phyloP scores from a whole-genome alignment of 2,888 invertebrate species.

The Pherbina coryleti region DNA sequence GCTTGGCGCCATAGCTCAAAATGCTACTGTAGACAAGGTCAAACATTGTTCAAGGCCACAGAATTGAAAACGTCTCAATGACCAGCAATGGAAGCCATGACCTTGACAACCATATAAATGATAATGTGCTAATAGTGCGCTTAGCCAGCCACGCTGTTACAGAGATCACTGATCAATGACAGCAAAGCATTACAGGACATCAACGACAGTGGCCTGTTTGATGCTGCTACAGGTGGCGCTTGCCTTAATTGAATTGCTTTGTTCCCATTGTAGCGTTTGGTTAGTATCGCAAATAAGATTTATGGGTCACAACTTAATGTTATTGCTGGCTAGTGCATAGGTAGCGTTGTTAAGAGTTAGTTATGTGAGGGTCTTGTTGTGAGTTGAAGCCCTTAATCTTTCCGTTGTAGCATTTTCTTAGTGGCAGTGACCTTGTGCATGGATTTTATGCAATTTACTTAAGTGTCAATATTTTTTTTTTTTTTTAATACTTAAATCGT shows the following conservation, averaged over 20 bases:
- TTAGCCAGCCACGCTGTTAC: too few relatives aligned
- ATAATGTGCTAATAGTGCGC: background rate
- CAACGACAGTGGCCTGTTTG: background rate
- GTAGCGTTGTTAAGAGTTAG: background rate
- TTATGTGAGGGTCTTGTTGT: too few relatives aligned
- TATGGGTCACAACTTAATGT: background rate
- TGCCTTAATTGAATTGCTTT: slow-evolving; percentile 5
- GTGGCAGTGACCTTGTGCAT: too few relatives aligned
- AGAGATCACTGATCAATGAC: background rate
- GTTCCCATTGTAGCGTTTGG: background rate
- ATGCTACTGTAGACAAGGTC: background rate
- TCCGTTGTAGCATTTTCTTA: too few relatives aligned
- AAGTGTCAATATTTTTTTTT: too few relatives aligned
- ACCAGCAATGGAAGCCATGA: background rate
- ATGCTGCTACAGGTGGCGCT: background rate
- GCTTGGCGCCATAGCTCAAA: background rate
- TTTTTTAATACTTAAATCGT: too few relatives aligned
- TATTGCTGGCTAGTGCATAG: background rate
- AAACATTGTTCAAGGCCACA: background rate
- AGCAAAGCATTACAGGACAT: background rate
- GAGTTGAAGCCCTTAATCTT: too few relatives aligned
- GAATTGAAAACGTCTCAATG: too few relatives aligned
- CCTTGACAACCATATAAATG: background rate
- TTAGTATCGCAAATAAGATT: background rate
- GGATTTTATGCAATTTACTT: too few relatives aligned